Evolutionary conservation across 2,888 invertebrate genomes (phyloP).

Genomic region (Emmelina monodactyla): DNA sequence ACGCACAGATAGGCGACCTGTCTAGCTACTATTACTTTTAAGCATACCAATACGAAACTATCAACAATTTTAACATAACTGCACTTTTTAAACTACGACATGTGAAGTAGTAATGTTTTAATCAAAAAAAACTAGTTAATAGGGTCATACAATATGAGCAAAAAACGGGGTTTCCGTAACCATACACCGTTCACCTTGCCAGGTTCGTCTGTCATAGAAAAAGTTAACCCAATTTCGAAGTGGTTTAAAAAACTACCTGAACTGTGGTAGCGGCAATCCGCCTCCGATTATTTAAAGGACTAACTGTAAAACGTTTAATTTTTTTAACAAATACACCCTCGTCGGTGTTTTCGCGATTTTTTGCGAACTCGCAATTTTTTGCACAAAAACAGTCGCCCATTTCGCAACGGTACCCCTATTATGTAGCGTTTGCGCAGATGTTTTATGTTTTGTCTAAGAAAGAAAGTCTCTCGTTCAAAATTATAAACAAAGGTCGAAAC

Average conservation of each 20-base stretch:
- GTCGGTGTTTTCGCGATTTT: constrained; percentile 37
- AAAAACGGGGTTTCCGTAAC: constrained; percentile 59
- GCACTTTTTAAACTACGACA: constrained; percentile 20
- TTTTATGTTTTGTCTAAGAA: constrained; percentile 27
- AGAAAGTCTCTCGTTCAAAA: constrained; percentile 13
- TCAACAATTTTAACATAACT: no score
- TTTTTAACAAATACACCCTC: no score
- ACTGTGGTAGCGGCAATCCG: constrained; percentile 43
- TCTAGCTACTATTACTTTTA: constrained; percentile 25
- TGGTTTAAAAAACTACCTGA: constrained; percentile 49
- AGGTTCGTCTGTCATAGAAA: constrained; percentile 43
- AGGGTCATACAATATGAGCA: constrained; percentile 41
- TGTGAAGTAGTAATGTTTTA: constrained; percentile 36
- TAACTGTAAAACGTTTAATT: constrained; percentile 42
- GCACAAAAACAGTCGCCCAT: constrained; percentile 16
- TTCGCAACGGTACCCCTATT: constrained; percentile 40
- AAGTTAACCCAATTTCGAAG: constrained; percentile 58
- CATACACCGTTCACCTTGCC: constrained; percentile 56
- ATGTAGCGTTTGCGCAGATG: constrained; percentile 27
- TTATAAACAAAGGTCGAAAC: constrained; percentile 16
- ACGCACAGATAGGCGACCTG: constrained; percentile 32
- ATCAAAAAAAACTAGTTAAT: constrained; percentile 41
- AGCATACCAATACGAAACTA: no score
- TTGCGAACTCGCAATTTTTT: constrained; percentile 18
- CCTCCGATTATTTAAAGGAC: constrained; percentile 28